Evolutionary conservation across 1,140 invertebrate species (phyloP).

Genomic region (Drosophila santomea): DNA sequence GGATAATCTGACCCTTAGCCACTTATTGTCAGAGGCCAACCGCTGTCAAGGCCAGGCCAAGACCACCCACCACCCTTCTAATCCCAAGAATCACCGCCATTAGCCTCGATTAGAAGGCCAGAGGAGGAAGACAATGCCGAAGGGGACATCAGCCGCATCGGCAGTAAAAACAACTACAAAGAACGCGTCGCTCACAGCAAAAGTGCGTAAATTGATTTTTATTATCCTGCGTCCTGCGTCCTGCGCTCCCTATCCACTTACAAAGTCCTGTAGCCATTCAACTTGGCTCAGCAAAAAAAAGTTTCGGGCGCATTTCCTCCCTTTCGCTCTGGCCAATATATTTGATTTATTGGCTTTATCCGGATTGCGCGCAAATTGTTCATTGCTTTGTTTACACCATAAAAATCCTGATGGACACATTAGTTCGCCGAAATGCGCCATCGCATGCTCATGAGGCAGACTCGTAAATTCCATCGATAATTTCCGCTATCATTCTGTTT

Average conservation of each 20-base stretch:
- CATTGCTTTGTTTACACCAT: constrained; percentile 67
- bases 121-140: constrained; percentile 18
- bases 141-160: constrained; percentile 19
- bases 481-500: constrained; percentile 29
- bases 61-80: background rate
- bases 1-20: constrained; percentile 34
- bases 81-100: constrained; percentile 10
- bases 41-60: constrained; percentile 43
- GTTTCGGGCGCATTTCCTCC: constrained; percentile 27
- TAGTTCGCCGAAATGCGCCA: constrained; percentile 36
- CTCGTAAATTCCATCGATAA: constrained; percentile 50
- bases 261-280: constrained; percentile 8
- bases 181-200: constrained; percentile 19
- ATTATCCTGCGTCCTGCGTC: constrained; percentile 62
- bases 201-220: constrained; percentile 74
- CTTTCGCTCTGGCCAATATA: constrained; percentile 50
- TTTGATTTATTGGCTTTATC: constrained; percentile 71
- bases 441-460: constrained; percentile 11
- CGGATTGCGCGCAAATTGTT: constrained; percentile 61
- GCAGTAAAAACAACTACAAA: constrained; percentile 18
- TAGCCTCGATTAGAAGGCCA: constrained; percentile 34
- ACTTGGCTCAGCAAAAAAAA: constrained; percentile 51
- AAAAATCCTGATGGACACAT: constrained; percentile 48
- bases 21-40: constrained; percentile 40
- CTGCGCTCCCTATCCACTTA: background rate